Evolutionary conservation across 1,140 invertebrate genomes (phyloP).

Genomic region (Chelonus insularis): DNA sequence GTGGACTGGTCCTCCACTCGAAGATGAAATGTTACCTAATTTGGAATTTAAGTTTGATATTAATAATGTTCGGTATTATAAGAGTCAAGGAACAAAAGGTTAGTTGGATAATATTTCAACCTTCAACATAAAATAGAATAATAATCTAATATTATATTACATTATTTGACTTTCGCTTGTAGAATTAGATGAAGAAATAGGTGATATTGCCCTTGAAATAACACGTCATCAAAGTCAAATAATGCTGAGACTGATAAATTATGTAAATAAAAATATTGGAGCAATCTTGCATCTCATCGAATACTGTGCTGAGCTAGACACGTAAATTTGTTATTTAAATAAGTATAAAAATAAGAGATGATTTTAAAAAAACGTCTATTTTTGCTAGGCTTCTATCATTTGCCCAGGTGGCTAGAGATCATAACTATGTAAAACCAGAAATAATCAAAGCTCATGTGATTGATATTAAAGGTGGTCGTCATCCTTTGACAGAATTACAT

Average conservation of each 20-base stretch:
- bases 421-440: slow-evolving; percentile 71
- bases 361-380: slow-evolving; percentile 8
- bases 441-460: slow-evolving; percentile 66
- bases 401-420: slow-evolving; percentile 69
- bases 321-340: slow-evolving; percentile 60
- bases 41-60: slow-evolving; percentile 75
- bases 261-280: slow-evolving; percentile 66
- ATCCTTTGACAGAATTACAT: slow-evolving; percentile 76
- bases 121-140: no score
- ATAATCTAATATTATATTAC: no score
- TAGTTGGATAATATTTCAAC: not conserved
- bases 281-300: slow-evolving; percentile 67
- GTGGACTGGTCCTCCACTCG: slow-evolving; percentile 61
- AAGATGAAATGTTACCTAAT: slow-evolving; percentile 64
- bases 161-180: slow-evolving; percentile 21
- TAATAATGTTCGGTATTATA: slow-evolving; percentile 72
- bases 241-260: slow-evolving; percentile 70
- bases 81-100: slow-evolving; percentile 75
- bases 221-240: slow-evolving; percentile 75
- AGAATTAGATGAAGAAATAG: slow-evolving; percentile 77
- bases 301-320: slow-evolving; percentile 72
- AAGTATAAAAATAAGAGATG: slow-evolving; percentile 1
- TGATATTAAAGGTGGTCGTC: slow-evolving; percentile 72
- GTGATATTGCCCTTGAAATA: slow-evolving; percentile 76
- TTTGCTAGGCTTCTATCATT: slow-evolving; percentile 74